A percentile compares a stretch with the other conserved stretches of the same genome.
These are phyloP conservation scores for Cacoxenus indagator DNA, from an alignment of 2,888 invertebrate genomes.

Conservation along the genomic window DNA sequence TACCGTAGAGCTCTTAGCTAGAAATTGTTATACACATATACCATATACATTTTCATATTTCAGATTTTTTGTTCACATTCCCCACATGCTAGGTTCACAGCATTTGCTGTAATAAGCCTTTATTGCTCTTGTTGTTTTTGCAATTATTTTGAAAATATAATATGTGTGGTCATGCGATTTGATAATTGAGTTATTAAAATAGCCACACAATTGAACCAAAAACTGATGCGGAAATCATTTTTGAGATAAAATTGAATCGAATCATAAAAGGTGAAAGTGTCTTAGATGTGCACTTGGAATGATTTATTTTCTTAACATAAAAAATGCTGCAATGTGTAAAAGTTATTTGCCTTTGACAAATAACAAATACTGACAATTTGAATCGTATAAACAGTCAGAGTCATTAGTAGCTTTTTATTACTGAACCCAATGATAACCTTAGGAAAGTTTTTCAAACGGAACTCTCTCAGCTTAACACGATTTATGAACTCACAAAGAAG, in stretches of 20 bases:
- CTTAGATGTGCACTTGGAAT: too few species aligned
- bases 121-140: background rate
- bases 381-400: slow-evolving; percentile 37
- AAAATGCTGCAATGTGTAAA: too few species aligned
- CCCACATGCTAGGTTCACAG: background rate
- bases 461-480: background rate
- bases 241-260: background rate
- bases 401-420: slow-evolving; percentile 23
- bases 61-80: background rate
- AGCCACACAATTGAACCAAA: background rate
- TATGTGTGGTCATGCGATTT: slow-evolving; percentile 1
- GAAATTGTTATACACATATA: background rate
- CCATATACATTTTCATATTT: background rate
- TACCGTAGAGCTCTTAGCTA: too few species aligned
- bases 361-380: slow-evolving; percentile 34
- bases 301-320: background rate
- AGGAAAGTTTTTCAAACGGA: background rate
- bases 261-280: background rate
- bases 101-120: slow-evolving; percentile 5
- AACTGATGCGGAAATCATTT: background rate
- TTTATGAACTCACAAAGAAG: too few species aligned
- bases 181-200: background rate
- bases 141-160: slow-evolving; percentile 10
- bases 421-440: background rate
- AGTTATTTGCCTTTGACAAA: slow-evolving; percentile 33